Conservation (phyloP, 2,888 invertebrate genomes). For the Drosophila siamana region DNA sequence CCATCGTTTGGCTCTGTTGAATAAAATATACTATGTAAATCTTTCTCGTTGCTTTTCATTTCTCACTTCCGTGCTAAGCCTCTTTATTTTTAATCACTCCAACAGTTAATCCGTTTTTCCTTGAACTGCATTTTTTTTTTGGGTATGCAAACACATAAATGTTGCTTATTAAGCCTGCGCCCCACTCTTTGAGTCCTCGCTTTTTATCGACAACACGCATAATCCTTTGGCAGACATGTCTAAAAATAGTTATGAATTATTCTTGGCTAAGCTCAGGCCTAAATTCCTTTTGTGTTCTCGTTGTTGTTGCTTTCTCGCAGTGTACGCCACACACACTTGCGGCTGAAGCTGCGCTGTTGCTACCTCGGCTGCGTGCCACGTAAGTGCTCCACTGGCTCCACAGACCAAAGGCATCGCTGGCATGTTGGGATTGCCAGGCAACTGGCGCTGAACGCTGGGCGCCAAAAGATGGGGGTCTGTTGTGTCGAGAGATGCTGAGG, state of each 20-base stretch:
- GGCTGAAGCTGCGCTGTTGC: background rate
- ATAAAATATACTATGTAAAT: no score
- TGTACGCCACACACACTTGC: slow-evolving; percentile 39
- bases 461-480: background rate
- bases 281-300: no score
- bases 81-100: no score
- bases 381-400: slow-evolving; percentile 69
- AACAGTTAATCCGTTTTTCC: no score
- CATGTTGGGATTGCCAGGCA: background rate
- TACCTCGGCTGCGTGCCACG: slow-evolving; percentile 47
- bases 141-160: no score
- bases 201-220: background rate
- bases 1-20: no score
- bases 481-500: slow-evolving; percentile 32
- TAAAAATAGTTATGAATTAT: background rate
- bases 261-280: background rate
- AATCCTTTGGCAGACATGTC: background rate
- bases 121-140: no score
- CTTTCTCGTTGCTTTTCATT: no score
- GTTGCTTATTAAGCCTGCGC: background rate
- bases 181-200: background rate
- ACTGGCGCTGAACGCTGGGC: no score
- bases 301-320: slow-evolving; percentile 17
- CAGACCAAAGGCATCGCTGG: slow-evolving; percentile 23
- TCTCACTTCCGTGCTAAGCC: no score